Evolutionary conservation across 2,797 vertebrate genomes (phyloP).

Genomic region (Acanthopagrus latus): DNA sequence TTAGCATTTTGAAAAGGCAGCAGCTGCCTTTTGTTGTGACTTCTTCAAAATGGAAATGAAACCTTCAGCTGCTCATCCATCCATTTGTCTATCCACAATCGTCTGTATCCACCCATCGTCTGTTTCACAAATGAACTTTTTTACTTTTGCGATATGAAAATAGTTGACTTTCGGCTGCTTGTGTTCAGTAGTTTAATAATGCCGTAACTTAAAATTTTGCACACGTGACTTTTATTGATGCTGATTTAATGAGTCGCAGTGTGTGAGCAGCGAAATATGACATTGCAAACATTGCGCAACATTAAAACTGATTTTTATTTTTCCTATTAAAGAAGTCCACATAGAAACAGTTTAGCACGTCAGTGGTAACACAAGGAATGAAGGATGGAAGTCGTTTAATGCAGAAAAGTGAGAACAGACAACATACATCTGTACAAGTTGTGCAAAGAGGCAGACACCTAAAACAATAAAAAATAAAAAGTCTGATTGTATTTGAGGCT

Average conservation of each 20-base stretch:
- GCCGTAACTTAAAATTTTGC: not conserved
- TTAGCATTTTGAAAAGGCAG: conserved; percentile 17
- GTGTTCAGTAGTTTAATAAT: not conserved
- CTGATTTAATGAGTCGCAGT: not conserved
- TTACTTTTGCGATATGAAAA: not conserved
- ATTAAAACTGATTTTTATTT: not conserved
- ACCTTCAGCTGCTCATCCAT: conserved; percentile 35
- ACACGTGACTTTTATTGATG: not conserved
- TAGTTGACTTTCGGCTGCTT: not conserved
- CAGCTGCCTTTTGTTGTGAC: conserved; percentile 38
- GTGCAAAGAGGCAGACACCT: too few relatives aligned
- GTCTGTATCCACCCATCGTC: not conserved
- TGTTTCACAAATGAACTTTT: conserved; percentile 3
- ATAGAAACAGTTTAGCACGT: not conserved
- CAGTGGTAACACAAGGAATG: not conserved
- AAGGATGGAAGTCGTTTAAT: not conserved
- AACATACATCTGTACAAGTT: not conserved
- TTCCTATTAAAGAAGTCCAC: not conserved
- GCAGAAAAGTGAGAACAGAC: not conserved
- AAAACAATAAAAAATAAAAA: not conserved
- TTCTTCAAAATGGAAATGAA: conserved; percentile 55
- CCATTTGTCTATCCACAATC: not conserved
- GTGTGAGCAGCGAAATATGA: not conserved
- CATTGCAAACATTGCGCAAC: not conserved
- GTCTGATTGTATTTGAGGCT: not conserved